Percentiles rank a stretch among this genome's conserved stretches.
Conservation (phyloP, 2,113 vertebrate genomes). For the Esox niger region DNA sequence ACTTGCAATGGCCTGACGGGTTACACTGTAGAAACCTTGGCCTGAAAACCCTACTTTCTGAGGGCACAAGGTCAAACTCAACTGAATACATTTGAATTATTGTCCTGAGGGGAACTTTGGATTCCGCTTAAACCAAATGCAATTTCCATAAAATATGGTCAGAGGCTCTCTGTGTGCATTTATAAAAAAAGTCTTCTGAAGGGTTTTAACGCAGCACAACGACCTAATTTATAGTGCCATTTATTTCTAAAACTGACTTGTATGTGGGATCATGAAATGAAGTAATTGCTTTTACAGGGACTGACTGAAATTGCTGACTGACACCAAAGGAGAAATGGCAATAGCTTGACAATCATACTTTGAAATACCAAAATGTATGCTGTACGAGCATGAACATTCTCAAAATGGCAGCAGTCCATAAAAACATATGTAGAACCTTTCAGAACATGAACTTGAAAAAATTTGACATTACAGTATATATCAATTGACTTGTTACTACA, state of each 20-base stretch:
- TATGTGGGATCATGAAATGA: conserved; percentile 13
- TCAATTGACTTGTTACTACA: too few species aligned
- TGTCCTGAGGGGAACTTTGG: conserved; percentile 36
- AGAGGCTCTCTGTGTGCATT: conserved; percentile 27
- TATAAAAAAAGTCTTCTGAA: conserved; percentile 22
- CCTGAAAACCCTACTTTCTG: conserved; percentile 38
- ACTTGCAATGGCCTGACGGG: conserved; percentile 38
- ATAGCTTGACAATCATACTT: conserved; percentile 1
- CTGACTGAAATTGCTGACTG: conserved; percentile 29
- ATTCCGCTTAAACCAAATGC: conserved; percentile 27
- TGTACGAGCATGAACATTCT: neutral
- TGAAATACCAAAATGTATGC: neutral
- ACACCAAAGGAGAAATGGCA: conserved; percentile 11
- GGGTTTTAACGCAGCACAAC: neutral
- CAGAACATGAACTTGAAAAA: conserved; percentile 19
- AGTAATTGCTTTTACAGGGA: neutral
- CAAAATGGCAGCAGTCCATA: conserved; percentile 3
- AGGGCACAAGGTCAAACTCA: neutral
- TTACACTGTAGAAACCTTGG: conserved; percentile 37
- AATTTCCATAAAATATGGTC: conserved; percentile 54
- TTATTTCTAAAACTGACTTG: conserved; percentile 16
- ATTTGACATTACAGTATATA: conserved; percentile 4
- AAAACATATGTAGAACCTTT: conserved; percentile 31
- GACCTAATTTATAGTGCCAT: conserved; percentile 14
- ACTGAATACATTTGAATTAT: conserved; percentile 40